Percentiles rank a stretch among this genome's conserved stretches.
Evolutionary conservation across 2,797 vertebrate species (phyloP).

Genomic region (Manis crassicaudata): DNA sequence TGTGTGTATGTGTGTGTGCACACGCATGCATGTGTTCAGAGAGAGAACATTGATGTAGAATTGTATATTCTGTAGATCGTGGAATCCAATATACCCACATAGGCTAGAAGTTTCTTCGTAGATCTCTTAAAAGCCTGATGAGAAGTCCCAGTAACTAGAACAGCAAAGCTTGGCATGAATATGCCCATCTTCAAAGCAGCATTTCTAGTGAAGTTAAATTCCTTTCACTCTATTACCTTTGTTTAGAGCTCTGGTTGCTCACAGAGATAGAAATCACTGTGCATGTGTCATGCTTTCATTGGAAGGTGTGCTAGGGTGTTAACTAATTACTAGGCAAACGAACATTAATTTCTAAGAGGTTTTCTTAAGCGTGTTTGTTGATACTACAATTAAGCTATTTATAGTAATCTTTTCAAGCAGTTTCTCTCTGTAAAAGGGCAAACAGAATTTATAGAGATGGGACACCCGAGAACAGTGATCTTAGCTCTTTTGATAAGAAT

Average conservation of each 20-base stretch:
- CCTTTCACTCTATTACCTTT: constrained; percentile 47
- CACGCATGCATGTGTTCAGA: background rate
- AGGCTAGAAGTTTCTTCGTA: background rate
- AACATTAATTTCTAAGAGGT: constrained; percentile 41
- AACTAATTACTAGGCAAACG: constrained; percentile 60
- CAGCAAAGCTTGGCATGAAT: background rate
- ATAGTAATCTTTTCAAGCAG: constrained; percentile 13
- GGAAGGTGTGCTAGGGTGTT: constrained; percentile 44
- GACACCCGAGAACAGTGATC: background rate
- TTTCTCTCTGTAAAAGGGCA: background rate
- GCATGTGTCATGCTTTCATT: background rate
- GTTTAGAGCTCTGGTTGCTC: accelerated
- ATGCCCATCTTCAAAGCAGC: background rate
- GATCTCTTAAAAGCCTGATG: background rate
- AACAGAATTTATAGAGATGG: background rate
- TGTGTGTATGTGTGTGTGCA: background rate
- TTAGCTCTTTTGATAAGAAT: background rate
- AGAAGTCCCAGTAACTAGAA: background rate
- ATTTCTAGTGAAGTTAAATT: background rate
- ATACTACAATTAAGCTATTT: constrained; percentile 25
- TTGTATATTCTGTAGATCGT: background rate
- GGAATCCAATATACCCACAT: background rate
- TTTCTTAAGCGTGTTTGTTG: constrained; percentile 20
- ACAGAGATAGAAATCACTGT: background rate
- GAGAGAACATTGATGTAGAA: background rate